Evolutionary conservation across 2,888 invertebrate genomes (phyloP).

Genomic region (Cylindroiulus punctatus): DNA sequence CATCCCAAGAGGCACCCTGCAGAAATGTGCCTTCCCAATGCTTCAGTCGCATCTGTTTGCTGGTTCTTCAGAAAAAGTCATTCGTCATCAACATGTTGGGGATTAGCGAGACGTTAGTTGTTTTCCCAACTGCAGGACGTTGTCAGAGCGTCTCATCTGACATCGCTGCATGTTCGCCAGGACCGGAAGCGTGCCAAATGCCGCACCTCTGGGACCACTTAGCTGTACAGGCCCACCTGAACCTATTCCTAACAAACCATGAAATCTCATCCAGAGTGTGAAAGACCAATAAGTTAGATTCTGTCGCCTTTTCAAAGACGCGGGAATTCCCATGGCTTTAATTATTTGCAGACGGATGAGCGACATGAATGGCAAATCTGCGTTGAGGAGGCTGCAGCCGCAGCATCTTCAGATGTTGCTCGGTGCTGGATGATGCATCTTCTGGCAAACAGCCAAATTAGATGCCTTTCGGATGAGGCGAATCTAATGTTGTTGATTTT

Average conservation of each 20-base stretch:
- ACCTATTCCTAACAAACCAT: background rate
- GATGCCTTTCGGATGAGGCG: background rate
- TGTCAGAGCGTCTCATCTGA: background rate
- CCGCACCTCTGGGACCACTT: background rate
- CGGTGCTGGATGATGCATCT: background rate
- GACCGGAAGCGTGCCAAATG: conserved; percentile 16
- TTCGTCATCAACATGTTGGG: background rate
- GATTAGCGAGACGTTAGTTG: background rate
- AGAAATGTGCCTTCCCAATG: background rate
- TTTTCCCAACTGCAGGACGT: background rate
- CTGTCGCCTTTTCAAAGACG: background rate
- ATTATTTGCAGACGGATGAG: background rate
- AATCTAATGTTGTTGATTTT: conserved; percentile 3
- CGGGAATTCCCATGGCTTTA: conserved; percentile 29
- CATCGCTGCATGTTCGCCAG: background rate
- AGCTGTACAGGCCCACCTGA: background rate
- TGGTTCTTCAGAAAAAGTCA: background rate
- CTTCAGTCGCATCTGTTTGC: background rate
- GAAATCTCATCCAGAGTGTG: background rate
- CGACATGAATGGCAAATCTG: background rate
- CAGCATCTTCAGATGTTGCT: background rate
- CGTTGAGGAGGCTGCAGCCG: background rate
- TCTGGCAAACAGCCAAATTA: background rate
- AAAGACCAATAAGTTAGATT: background rate
- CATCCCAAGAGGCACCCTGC: background rate